Base-by-base conservation (phyloP, 2,797 vertebrate genomes). In the Sciurus carolinensis region DNA sequence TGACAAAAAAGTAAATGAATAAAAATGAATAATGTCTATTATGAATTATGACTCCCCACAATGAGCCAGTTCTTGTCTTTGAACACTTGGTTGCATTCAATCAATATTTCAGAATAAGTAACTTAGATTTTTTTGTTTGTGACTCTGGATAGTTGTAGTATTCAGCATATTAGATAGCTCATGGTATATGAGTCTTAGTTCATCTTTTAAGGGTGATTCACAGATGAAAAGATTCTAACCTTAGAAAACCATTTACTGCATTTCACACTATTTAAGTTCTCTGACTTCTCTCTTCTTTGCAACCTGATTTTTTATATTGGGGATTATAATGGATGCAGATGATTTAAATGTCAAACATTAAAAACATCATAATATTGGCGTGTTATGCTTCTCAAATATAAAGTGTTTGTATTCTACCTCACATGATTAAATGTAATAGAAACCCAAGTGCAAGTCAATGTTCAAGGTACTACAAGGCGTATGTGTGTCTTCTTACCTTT, bases 1-100 rank as follows among this genome's bases (percentile, higher is more conserved):
- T 85, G 76, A 82, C 30, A 66, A 92, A 75, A 87, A n/a, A 90
- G 79, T 71, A 42, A 54, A 44, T 95, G n/a, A 95, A 44, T 59
- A 76, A 77, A 42, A 54, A 44, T 95, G n/a, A 95, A 44, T 64
- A 76, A 77, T 64, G 1, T 59, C 26, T 72, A 9, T 82, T 89
- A 42, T 83, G 30, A 79, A 84, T 77, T 90, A 83, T 36, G 5
- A 1, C 24, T 91, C 15, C 36, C 36, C 64, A 79, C 3, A n/a
- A 76, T 88, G 18, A 94, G 3, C 44, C 77, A 96, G 7, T 73
- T 88, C 15, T 24, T 95, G 2, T 85, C 8, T 95, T 87, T 92
- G 24, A 91, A 30, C 67, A 57, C 18, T 57, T 57, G 69, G 50
- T 42, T 69, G 14, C 1, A 64, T 54, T 89, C 17, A 94, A n/a